These are phyloP conservation scores for Equus przewalskii DNA, from an alignment of 2,113 vertebrate genomes.

Conservation along the genomic window DNA sequence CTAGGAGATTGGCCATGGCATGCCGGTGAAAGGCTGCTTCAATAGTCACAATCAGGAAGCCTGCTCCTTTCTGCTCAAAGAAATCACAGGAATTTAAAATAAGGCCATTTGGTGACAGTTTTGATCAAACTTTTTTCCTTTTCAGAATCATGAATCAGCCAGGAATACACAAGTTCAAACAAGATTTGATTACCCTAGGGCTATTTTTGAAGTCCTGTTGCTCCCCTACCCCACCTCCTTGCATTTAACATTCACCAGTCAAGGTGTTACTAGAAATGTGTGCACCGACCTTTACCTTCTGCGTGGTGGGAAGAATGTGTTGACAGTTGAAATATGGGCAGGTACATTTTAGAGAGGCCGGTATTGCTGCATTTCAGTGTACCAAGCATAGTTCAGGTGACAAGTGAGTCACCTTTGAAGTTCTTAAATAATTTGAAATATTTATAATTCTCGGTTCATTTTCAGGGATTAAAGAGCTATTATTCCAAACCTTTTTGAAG, in stretches of 20 bases:
- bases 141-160: constrained; percentile 82
- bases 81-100: constrained; percentile 68
- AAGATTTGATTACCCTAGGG: constrained; percentile 80
- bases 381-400: neutral
- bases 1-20: neutral
- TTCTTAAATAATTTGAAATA: constrained; percentile 49
- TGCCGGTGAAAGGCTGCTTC: neutral
- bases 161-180: constrained; percentile 80
- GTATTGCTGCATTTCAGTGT: constrained; percentile 16
- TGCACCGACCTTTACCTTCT: constrained; percentile 47
- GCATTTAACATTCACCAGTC: constrained; percentile 81
- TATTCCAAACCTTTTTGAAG: constrained; percentile 44
- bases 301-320: neutral
- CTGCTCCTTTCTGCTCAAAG: constrained; percentile 35
- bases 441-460: constrained; percentile 47
- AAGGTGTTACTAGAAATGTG: constrained; percentile 80
- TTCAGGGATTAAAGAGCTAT: constrained; percentile 47
- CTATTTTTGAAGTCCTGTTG: constrained; percentile 80
- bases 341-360: constrained; percentile 63
- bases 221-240: constrained; percentile 77
- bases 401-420: neutral
- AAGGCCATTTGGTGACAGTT: constrained; percentile 69
- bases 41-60: neutral
- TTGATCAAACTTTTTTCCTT: constrained; percentile 68
- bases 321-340: constrained; percentile 73